These are phyloP conservation scores for Colostygia pectinataria DNA, from an alignment of 2,888 invertebrate species.

Conservation along the genomic window DNA sequence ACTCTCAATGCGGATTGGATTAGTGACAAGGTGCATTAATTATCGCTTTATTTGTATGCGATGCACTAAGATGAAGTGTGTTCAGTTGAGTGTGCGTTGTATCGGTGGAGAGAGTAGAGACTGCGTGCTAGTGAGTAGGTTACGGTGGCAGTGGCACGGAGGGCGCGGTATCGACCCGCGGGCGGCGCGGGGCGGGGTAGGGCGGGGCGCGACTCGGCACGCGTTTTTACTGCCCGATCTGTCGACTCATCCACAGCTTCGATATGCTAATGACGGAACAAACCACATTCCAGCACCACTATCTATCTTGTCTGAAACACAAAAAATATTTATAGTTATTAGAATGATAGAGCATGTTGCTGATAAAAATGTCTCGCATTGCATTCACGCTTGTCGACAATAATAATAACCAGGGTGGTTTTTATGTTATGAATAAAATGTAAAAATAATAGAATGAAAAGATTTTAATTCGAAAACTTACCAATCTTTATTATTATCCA, in stretches of 20 bases:
- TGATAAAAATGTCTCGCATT: no score
- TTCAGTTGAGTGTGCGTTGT: not conserved
- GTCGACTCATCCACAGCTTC: conserved; percentile 6
- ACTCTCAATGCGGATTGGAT: no score
- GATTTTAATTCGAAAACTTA: no score
- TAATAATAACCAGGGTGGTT: no score
- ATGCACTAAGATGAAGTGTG: not conserved
- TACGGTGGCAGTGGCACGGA: not conserved
- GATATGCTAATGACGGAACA: conserved; percentile 2
- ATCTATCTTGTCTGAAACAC: not conserved
- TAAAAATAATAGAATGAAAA: no score
- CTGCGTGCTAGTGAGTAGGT: not conserved
- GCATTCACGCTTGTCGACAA: no score
- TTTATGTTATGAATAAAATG: no score
- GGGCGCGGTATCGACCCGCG: conserved; percentile 11
- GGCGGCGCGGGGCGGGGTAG: not conserved
- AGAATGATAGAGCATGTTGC: no score
- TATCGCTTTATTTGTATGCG: not conserved
- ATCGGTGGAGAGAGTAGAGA: not conserved
- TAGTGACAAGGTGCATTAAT: no score
- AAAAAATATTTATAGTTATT: not conserved
- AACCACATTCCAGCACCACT: not conserved
- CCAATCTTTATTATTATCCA: no score
- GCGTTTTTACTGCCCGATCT: not conserved
- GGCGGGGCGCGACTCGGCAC: not conserved